Evolutionary conservation across 2,113 vertebrate species (phyloP).

Genomic region (Noturus placidus): DNA sequence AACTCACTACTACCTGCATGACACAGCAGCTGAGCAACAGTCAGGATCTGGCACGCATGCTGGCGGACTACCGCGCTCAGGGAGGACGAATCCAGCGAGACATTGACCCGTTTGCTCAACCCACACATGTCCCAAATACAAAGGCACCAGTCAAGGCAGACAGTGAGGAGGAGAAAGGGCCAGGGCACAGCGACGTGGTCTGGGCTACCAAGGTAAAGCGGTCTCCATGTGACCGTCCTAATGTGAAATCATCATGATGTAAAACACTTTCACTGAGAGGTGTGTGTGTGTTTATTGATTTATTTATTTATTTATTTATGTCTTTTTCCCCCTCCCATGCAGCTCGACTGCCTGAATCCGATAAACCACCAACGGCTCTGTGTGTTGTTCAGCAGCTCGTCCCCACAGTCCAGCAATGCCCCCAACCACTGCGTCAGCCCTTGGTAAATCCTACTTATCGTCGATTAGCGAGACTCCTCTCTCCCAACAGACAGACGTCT

Average conservation of each 20-base stretch:
- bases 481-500: background rate
- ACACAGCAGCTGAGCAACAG: conserved; percentile 81
- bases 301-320: too few species aligned
- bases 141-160: conserved; percentile 76
- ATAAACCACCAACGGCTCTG: conserved; percentile 93
- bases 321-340: conserved; percentile 33
- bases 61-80: conserved; percentile 91
- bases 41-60: conserved; percentile 83
- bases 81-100: conserved; percentile 87
- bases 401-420: conserved; percentile 90
- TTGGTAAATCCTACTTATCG: conserved; percentile 75
- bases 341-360: conserved; percentile 94
- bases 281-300: conserved; percentile 26
- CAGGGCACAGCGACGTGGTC: conserved; percentile 72
- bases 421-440: conserved; percentile 97
- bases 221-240: background rate
- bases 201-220: conserved; percentile 87
- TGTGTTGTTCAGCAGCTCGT: conserved; percentile 97
- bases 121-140: conserved; percentile 53
- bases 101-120: conserved; percentile 75
- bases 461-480: background rate
- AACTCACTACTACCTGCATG: conserved; percentile 84
- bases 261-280: background rate
- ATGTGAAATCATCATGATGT: background rate
- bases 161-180: conserved; percentile 81